These are phyloP conservation scores for Eilema sororculum DNA, from an alignment of 2,888 invertebrate species.

Conservation along the genomic window DNA sequence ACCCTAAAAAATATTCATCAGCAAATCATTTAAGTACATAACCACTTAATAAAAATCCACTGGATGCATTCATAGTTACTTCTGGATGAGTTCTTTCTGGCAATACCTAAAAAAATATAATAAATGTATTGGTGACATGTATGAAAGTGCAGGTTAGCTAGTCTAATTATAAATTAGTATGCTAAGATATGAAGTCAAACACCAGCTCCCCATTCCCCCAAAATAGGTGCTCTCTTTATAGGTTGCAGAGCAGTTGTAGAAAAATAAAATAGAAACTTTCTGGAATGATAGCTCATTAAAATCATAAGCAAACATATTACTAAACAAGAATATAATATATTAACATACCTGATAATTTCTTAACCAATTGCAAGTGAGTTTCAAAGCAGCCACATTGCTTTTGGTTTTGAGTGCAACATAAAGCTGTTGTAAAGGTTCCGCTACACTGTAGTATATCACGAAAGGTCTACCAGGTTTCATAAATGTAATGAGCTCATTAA, in stretches of 20 bases:
- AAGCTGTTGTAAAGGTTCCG: slow-evolving; percentile 94
- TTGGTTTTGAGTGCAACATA: slow-evolving; percentile 92
- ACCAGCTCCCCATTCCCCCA: too few species aligned
- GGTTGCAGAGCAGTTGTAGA: too few species aligned
- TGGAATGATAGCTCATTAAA: too few species aligned
- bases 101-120: slow-evolving; percentile 77
- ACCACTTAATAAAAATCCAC: slow-evolving; percentile 96
- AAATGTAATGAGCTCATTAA: slow-evolving; percentile 91
- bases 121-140: too few species aligned
- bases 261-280: too few species aligned
- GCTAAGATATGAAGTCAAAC: too few species aligned
- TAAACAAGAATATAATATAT: not conserved
- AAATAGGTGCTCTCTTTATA: too few species aligned
- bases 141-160: too few species aligned
- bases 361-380: slow-evolving; percentile 94
- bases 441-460: slow-evolving; percentile 93
- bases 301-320: not conserved
- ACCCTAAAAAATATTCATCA: slow-evolving; percentile 8
- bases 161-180: too few species aligned
- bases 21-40: slow-evolving; percentile 79
- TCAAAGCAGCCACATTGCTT: slow-evolving; percentile 91
- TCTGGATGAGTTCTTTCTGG: slow-evolving; percentile 97
- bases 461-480: slow-evolving; percentile 94
- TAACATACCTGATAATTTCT: slow-evolving; percentile 93
- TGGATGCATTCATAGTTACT: slow-evolving; percentile 95